Evolutionary conservation across 2,113 vertebrate genomes (phyloP).

Genomic region (Gymnobelideus leadbeateri): DNA sequence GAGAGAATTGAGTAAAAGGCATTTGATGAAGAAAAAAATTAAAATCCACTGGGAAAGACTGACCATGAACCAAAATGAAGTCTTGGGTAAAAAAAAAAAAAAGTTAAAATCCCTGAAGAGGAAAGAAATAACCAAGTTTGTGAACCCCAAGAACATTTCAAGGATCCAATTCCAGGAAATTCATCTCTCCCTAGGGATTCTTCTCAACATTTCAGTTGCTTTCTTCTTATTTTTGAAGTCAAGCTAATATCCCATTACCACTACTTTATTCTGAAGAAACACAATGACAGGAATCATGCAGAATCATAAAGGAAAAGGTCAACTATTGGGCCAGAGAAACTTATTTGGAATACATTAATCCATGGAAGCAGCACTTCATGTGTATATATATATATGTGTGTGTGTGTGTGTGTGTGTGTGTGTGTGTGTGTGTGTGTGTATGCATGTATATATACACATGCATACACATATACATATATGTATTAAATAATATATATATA

Average conservation of each 20-base stretch:
- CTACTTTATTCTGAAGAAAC: constrained; percentile 39
- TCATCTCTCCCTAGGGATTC: background rate
- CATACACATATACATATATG: background rate
- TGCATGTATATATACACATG: too few species aligned
- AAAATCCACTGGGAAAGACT: background rate
- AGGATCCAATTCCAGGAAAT: background rate
- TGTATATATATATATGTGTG: constrained; percentile 51
- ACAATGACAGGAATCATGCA: constrained; percentile 26
- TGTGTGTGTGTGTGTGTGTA: too few species aligned
- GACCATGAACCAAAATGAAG: background rate
- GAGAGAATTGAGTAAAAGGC: background rate
- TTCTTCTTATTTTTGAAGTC: constrained; percentile 46
- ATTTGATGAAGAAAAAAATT: background rate
- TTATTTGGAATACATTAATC: constrained; percentile 15
- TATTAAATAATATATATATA: constrained; percentile 49
- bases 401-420: too few species aligned
- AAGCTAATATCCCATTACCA: constrained; percentile 5
- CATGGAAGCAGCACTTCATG: constrained; percentile 64
- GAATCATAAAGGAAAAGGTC: constrained; percentile 3
- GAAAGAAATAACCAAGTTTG: background rate
- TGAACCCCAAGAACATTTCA: background rate
- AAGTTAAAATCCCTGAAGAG: background rate
- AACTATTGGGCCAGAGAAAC: constrained; percentile 37
- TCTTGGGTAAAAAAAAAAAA: background rate
- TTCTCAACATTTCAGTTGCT: constrained; percentile 9